Base-by-base conservation (phyloP, 2,113 vertebrate genomes). In the Xenopus borealis region DNA sequence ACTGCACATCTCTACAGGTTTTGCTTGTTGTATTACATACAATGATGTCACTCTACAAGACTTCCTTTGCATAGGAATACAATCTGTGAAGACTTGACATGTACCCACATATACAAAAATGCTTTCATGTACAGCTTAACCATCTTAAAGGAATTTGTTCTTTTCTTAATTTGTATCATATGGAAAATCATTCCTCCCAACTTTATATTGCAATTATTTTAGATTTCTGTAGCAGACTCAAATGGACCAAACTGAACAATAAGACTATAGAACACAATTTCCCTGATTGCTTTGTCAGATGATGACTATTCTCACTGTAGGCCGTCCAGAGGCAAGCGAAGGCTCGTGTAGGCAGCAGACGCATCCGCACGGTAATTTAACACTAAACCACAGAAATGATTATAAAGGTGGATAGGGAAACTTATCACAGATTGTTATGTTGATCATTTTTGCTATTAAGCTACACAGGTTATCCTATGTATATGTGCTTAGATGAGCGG, bases 221-320 rank as follows among this genome's bases (percentile, higher is more conserved):
- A 67, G 45, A 33, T 45, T 65, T 65, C 45, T 65, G 7, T 46
- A 45, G 27, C 33, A n/a, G 16, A 10, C 18, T 62, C 53, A 18
- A 33, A 70, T 33, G 17, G 53, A 70, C 19, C 50, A 16, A 63
- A 11, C 47, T 45, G 50, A 77, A 77, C 67, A 77, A 77, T 70
- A 27, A 44, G 59, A n/a, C 47, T 77, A 20, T 77, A 70, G 53
- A 59, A 57, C 27, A 77, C 14, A 69, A 62, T 30, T 45, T 44
- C 47, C 67, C 58, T 75, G 58, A 75, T 75, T 33, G 68, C 58
- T 69, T 77, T 77, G 74, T 77, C 74, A 69, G 66, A 77, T 70
- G 66, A 70, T 52, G 47, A 76, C 45, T 63, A 70, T 63, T 58
- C 66, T 58, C 33, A 75, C 69, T 66, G 64, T 59, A 69, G 59